Percentiles rank a stretch among this genome's conserved stretches.
Evolutionary conservation across 2,797 vertebrate species (phyloP).

Genomic region (Ceryle rudis): DNA sequence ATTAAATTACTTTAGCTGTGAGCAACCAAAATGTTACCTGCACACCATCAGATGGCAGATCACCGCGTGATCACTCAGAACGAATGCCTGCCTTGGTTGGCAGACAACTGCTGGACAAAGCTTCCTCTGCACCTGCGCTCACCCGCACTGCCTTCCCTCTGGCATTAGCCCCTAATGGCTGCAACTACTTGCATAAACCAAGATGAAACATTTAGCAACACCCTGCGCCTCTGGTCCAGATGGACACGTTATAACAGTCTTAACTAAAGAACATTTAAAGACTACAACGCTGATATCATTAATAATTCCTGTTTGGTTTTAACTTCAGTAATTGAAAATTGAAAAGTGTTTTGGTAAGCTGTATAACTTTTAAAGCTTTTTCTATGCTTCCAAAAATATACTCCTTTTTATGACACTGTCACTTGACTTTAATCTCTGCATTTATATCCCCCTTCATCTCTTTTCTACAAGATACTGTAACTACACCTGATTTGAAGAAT

Average conservation of each 20-base stretch:
- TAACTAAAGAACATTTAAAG: neutral
- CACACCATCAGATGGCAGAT: neutral
- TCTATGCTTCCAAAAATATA: neutral
- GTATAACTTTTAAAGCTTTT: neutral
- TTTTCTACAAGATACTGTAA: neutral
- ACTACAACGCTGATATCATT: neutral
- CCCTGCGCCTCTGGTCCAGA: neutral
- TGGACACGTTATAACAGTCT: no score
- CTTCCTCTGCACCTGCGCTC: neutral
- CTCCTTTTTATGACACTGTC: neutral
- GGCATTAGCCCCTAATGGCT: accelerated
- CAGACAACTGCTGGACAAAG: accelerated
- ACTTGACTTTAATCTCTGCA: neutral
- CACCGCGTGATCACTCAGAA: neutral
- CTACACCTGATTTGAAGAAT: constrained; percentile 20
- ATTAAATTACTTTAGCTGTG: neutral
- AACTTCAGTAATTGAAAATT: neutral
- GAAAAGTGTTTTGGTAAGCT: neutral
- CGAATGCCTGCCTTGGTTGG: neutral
- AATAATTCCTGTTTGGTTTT: neutral
- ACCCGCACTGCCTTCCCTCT: neutral
- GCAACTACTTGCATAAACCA: accelerated
- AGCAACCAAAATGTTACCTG: neutral
- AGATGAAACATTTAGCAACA: neutral
- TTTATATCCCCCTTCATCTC: neutral